Conservation (phyloP, 2,797 vertebrate species). For the Manis javanica region DNA sequence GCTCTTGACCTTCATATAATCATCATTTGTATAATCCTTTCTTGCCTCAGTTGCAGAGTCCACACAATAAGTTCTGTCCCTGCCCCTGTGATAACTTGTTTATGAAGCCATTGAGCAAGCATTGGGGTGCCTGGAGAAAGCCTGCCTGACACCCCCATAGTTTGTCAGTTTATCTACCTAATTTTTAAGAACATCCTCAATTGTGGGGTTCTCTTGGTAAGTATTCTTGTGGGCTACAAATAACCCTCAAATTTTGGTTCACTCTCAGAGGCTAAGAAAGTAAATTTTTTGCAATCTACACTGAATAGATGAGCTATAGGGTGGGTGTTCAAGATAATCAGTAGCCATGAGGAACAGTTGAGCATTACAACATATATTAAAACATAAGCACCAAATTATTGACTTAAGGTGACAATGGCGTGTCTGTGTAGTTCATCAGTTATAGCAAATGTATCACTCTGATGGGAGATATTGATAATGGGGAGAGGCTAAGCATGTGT, state of each 20-base stretch:
- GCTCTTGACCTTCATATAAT: neutral
- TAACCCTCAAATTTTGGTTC: neutral
- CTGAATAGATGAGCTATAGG: neutral
- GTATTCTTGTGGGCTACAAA: neutral
- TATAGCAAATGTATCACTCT: neutral
- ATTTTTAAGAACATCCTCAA: neutral
- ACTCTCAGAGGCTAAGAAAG: neutral
- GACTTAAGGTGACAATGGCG: neutral
- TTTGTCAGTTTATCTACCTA: neutral
- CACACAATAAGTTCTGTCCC: neutral
- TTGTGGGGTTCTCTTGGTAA: neutral
- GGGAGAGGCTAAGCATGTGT: neutral
- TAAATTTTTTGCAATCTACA: neutral
- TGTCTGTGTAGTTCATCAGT: neutral
- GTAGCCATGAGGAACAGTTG: neutral
- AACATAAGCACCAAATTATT: neutral
- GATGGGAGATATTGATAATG: neutral
- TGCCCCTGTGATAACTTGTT: neutral
- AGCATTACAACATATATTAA: neutral
- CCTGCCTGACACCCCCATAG: neutral
- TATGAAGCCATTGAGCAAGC: neutral
- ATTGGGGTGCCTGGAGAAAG: neutral
- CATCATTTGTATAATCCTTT: neutral
- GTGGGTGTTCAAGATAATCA: neutral
- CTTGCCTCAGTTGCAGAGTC: neutral